Percentiles rank a stretch among this genome's conserved stretches.
These are phyloP conservation scores for Cyrtodaria siliqua DNA, from an alignment of 2,888 invertebrate genomes.

Conservation along the genomic window DNA sequence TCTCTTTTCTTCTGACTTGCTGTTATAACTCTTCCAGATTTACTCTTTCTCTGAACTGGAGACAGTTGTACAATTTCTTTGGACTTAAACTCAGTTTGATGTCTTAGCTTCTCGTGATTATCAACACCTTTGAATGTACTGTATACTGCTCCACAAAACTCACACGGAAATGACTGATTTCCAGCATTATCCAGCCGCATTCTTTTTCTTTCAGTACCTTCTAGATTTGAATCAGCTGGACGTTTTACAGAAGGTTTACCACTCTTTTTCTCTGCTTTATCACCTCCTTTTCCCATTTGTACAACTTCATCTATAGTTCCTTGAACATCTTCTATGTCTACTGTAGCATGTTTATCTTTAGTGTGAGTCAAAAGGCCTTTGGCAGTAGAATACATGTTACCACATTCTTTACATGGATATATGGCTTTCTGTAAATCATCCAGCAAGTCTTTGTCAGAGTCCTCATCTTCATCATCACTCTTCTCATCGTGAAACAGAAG, in stretches of 20 bases:
- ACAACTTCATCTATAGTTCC: conserved; percentile 14
- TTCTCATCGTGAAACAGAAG: background rate
- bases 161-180: background rate
- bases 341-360: conserved; percentile 36
- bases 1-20: conserved; percentile 30
- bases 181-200: too few relatives aligned
- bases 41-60: conserved; percentile 16
- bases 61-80: background rate
- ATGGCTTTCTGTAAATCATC: conserved; percentile 25
- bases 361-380: conserved; percentile 35
- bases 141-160: conserved; percentile 21
- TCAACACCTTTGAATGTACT: conserved; percentile 15
- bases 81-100: background rate
- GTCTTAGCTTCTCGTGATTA: conserved; percentile 8
- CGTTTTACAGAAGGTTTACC: conserved; percentile 15
- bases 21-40: conserved; percentile 43
- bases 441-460: background rate
- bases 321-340: conserved; percentile 5
- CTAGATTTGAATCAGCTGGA: background rate
- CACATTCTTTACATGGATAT: conserved; percentile 46
- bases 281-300: conserved; percentile 13
- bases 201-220: background rate
- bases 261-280: conserved; percentile 9
- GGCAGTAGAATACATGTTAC: conserved; percentile 46
- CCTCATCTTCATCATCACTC: background rate